Base-by-base conservation (phyloP, 2,113 vertebrate genomes). In the Garra rufa region DNA sequence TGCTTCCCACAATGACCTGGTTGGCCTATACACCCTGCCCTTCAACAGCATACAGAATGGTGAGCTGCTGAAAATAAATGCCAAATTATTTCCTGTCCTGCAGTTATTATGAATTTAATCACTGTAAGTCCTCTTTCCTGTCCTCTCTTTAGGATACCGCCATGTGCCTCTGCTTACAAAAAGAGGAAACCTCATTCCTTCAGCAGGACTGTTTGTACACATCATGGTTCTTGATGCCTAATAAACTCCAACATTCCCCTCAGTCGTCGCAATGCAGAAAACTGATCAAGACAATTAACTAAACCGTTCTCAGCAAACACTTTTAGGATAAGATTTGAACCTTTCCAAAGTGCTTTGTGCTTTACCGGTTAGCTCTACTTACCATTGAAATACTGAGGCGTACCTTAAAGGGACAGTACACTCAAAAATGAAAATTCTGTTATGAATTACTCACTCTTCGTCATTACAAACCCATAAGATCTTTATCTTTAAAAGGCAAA, bases 111-210 rank as follows among this genome's bases (percentile, higher is more conserved):
- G 1, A 70, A 24, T 71, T 38, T 46, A 10, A 9, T 38, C 55
- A 63, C 1, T 2, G 4, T 28, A 11, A 69, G 17, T 69, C 34
- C 34, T 21, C 21, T 50, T 76, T 79, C 86, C 28, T 69, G 74
- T 11, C 86, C 28, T 69, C 70, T 11, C 65, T 85, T 89, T 88
- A 99, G 98, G 98, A 43, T 99, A 99, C 88, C 97, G 98, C 38
- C 97, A 98, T 15, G 89, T 99, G 71, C 97, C 99, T 5, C 94
- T 99, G 57, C 91, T 97, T 81, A 96, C 95, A 41, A 97, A 96
- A 94, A 94, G 92, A 0, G 97, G 97, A 21, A 94, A 96, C 84
- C 88, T 93, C 0, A 93, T 97, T 80, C 90, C 94, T 11, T 98
- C 97, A 1, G 96, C 97, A 10, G 95, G 95, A 6, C 91, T 99